Evolutionary conservation across 2,888 invertebrate species (phyloP), one percentile per base, ranked within the genome.

Genomic region (Oxycera nigricornis): DNA sequence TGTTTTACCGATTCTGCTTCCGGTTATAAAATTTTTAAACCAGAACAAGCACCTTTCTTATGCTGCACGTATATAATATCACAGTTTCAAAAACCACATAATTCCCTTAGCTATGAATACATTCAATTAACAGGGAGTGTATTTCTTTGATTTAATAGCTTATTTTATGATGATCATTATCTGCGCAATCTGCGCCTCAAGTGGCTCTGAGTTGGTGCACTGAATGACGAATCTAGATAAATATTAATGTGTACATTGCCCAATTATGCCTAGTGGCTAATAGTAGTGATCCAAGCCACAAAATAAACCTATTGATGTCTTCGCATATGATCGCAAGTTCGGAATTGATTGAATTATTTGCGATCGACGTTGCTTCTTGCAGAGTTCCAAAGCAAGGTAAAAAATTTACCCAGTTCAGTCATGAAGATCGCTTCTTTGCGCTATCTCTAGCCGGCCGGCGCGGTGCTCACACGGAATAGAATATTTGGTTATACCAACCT

Each of bases 271-370:
- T 59, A 61, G n/a, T 61, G n/a, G 31, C 20, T 2, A 26, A 65
- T 41, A 11, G 41, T 41, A 22, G 35, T 41, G 65, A 41, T 41
- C 41, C 24, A 14, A 65, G 65, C 41, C 65, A 65, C 41, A 35
- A 24, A 39, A 17, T 9, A 65, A 22, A 65, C 20, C 41, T 39
- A 65, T 65, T 65, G 39, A 46, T 14, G 11, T 46, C n/a, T n/a
- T 11, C 2, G 46, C 46, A 11, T 46, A 46, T 14, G 46, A 46
- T 46, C 46, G 11, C 14, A 3, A 14, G 46, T 7, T 3, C 65
- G 41, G 41, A 65, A 39, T 41, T 24, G 41, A 65, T 65, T 65
- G 41, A 41, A 65, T 41, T 65, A 65, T 41, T 65, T 65, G 65
- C 65, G 20, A n/a, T 62, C 55, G 24, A 55, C 24, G 22, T 55